A percentile compares a stretch with the other conserved stretches of the same genome.
Evolutionary conservation across 2,888 invertebrate genomes (phyloP).

Genomic region (Drosophila leonis): DNA sequence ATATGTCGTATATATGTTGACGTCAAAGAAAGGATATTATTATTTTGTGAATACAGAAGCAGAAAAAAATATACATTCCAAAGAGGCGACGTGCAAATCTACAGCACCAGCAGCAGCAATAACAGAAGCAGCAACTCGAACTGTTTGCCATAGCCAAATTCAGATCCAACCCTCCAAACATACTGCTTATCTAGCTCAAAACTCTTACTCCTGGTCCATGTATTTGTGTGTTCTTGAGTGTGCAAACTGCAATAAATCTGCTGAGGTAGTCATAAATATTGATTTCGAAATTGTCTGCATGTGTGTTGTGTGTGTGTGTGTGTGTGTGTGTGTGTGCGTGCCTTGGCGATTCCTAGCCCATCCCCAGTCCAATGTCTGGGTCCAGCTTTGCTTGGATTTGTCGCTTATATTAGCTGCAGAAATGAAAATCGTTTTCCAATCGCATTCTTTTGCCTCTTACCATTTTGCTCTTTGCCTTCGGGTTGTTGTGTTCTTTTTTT

Average conservation of each 20-base stretch:
- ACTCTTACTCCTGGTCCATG: slow-evolving; percentile 1
- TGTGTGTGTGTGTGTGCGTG: slow-evolving; percentile 21
- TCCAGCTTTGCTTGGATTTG: slow-evolving; percentile 63
- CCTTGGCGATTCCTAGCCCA: slow-evolving; percentile 11
- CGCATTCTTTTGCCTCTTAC: slow-evolving; percentile 73
- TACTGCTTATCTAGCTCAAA: slow-evolving; percentile 8
- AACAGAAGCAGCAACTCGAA: slow-evolving; percentile 33
- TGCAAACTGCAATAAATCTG: slow-evolving; percentile 74
- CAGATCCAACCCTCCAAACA: not conserved
- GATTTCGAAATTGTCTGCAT: slow-evolving; percentile 74
- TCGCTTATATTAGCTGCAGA: slow-evolving; percentile 79
- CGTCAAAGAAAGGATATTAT: slow-evolving; percentile 73
- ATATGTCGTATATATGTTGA: slow-evolving; percentile 37
- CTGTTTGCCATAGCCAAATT: slow-evolving; percentile 18
- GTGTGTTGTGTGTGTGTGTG: slow-evolving; percentile 34
- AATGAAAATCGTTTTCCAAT: slow-evolving; percentile 80
- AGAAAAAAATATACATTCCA: slow-evolving; percentile 28
- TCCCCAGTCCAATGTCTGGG: not conserved
- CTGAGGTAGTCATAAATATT: slow-evolving; percentile 77
- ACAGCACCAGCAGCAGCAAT: slow-evolving; percentile 44
- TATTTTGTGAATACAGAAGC: slow-evolving; percentile 69
- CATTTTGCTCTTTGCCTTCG: slow-evolving; percentile 54
- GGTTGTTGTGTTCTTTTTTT: slow-evolving; percentile 32
- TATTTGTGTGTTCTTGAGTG: slow-evolving; percentile 13
- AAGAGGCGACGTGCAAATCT: slow-evolving; percentile 67